Conservation (phyloP, 2,888 invertebrate species). For the Alloscopus bannaensis region DNA sequence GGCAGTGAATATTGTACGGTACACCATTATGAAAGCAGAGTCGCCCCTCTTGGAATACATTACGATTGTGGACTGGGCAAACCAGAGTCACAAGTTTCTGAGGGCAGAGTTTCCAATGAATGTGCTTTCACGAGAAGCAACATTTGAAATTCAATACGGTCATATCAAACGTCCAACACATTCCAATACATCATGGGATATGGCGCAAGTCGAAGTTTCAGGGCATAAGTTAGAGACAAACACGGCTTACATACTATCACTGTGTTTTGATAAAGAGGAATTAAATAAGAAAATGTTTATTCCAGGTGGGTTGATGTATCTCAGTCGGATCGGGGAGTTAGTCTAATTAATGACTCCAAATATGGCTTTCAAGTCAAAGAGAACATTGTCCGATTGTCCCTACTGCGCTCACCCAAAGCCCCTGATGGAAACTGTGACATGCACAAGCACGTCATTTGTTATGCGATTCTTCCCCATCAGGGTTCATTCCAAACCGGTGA, state of each 20-base stretch:
- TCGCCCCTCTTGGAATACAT: slow-evolving; percentile 76
- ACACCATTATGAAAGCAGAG: slow-evolving; percentile 75
- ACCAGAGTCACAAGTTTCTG: slow-evolving; percentile 77
- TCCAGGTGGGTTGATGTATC: slow-evolving; percentile 77
- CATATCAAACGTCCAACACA: slow-evolving; percentile 76
- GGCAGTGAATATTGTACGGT: slow-evolving; percentile 72
- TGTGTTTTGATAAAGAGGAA: no score
- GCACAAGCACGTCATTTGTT: slow-evolving; percentile 76
- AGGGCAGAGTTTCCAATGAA: slow-evolving; percentile 77
- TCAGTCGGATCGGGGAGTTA: slow-evolving; percentile 76
- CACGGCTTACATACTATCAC: no score
- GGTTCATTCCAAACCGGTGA: slow-evolving; percentile 76
- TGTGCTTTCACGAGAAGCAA: slow-evolving; percentile 75
- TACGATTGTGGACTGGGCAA: slow-evolving; percentile 76
- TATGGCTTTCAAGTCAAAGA: slow-evolving; percentile 77
- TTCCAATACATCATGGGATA: slow-evolving; percentile 78
- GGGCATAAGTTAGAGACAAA: slow-evolving; percentile 77
- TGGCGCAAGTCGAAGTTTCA: slow-evolving; percentile 78
- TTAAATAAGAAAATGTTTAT: slow-evolving; percentile 11
- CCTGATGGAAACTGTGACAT: slow-evolving; percentile 78
- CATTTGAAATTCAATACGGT: slow-evolving; percentile 78
- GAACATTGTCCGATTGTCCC: slow-evolving; percentile 76
- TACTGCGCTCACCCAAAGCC: slow-evolving; percentile 77
- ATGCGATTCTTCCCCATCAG: slow-evolving; percentile 77
- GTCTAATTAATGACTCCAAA: slow-evolving; percentile 77